phyloP scores from a whole-genome alignment of 2,888 invertebrate genomes.

The Xylophagus ater region DNA sequence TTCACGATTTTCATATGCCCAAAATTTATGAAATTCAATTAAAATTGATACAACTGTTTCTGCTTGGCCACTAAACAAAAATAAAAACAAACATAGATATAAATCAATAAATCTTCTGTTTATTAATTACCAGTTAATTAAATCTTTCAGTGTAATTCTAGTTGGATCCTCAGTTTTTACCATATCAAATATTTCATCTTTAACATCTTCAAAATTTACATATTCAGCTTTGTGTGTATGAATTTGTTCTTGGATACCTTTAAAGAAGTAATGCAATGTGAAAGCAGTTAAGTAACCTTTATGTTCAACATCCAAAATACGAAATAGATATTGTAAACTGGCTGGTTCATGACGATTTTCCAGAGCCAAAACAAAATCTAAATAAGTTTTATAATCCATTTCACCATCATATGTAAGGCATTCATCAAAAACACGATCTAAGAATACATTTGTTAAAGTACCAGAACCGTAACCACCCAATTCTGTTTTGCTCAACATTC shows the following conservation, averaged over 20 bases:
- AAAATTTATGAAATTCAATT: constrained; percentile 91
- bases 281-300: constrained; percentile 82
- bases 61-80: constrained; percentile 65
- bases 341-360: constrained; percentile 89
- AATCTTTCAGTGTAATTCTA: constrained; percentile 76
- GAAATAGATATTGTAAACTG: constrained; percentile 80
- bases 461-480: constrained; percentile 83
- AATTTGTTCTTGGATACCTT: constrained; percentile 89
- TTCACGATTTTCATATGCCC: constrained; percentile 93
- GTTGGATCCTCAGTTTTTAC: constrained; percentile 76
- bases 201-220: constrained; percentile 85
- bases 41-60: constrained; percentile 89
- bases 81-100: no score
- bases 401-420: constrained; percentile 89
- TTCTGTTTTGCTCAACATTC: constrained; percentile 88
- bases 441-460: constrained; percentile 79
- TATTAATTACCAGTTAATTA: constrained; percentile 53
- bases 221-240: constrained; percentile 76
- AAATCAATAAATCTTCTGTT: not conserved
- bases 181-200: constrained; percentile 98
- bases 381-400: constrained; percentile 95
- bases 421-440: constrained; percentile 89
- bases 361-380: constrained; percentile 86
- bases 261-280: constrained; percentile 85
- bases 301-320: constrained; percentile 80